phyloP scores from a whole-genome alignment of 2,888 invertebrate genomes.

The Meteorus colon region DNA sequence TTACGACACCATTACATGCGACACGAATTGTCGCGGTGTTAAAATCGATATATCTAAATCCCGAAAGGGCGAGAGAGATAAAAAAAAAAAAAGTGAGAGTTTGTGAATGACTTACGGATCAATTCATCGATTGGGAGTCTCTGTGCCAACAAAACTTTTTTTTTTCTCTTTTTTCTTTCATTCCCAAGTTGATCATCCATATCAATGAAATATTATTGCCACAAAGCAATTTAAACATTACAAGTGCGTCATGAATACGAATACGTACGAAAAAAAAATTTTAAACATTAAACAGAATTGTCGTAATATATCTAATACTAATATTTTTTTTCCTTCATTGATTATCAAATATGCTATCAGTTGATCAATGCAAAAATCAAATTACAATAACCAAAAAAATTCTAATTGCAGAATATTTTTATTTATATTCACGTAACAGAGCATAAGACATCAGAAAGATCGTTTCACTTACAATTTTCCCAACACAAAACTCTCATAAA shows the following conservation, averaged over 20 bases:
- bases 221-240: too few relatives aligned
- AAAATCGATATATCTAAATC: constrained; percentile 37
- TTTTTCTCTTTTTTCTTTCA: constrained; percentile 30
- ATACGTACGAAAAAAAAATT: too few relatives aligned
- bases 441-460: not conserved
- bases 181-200: constrained; percentile 31
- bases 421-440: too few relatives aligned
- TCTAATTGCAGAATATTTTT: too few relatives aligned
- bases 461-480: not conserved
- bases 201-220: constrained; percentile 5
- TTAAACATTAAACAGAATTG: too few relatives aligned
- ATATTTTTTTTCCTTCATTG: too few relatives aligned
- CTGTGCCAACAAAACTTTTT: constrained; percentile 2
- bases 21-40: constrained; percentile 36
- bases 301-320: too few relatives aligned
- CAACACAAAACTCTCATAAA: not conserved
- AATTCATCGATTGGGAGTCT: constrained; percentile 17
- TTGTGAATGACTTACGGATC: not conserved
- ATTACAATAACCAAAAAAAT: too few relatives aligned
- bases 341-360: too few relatives aligned
- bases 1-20: constrained; percentile 15
- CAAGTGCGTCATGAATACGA: too few relatives aligned
- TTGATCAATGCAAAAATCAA: too few relatives aligned
- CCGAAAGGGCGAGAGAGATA: constrained; percentile 9
- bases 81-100: constrained; percentile 8